Conservation (phyloP, 35 echinoderm and acorn worm genomes). For the Apostichopus parvimensis region DNA sequence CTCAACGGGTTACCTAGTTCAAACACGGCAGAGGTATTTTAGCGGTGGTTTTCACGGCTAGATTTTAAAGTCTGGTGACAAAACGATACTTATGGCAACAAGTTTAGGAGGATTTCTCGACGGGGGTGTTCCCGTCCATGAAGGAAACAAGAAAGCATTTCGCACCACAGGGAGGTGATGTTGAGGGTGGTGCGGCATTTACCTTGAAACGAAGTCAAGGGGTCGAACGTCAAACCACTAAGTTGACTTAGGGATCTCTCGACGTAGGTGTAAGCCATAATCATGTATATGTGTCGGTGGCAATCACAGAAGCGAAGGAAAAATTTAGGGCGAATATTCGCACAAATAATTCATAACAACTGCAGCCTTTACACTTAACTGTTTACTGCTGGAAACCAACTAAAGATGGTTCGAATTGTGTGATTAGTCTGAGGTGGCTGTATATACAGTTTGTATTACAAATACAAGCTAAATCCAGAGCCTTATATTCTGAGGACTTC, state of each 20-base stretch:
- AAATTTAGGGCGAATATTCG: background rate
- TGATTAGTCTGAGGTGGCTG: no score
- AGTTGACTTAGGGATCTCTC: background rate
- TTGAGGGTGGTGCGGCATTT: slow-evolving; percentile 19
- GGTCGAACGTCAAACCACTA: background rate
- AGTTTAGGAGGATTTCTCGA: background rate
- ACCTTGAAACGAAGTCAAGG: background rate
- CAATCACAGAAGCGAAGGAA: background rate
- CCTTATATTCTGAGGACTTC: no score
- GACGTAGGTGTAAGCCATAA: background rate
- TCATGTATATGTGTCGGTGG: background rate
- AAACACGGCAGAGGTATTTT: slow-evolving; percentile 30
- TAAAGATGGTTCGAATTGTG: no score
- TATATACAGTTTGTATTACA: no score
- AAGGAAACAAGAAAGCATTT: slow-evolving; percentile 17
- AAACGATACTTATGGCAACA: slow-evolving; percentile 30
- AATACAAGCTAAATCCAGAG: no score
- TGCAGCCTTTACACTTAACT: background rate
- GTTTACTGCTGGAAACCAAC: no score
- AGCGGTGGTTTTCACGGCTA: background rate
- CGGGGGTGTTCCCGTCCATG: background rate
- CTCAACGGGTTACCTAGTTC: background rate
- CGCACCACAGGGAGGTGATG: background rate
- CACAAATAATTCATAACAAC: background rate
- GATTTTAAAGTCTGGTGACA: background rate